Percentiles rank a stretch among this genome's conserved stretches.
phyloP scores from a whole-genome alignment of 2,888 invertebrate genomes.

The Phytoseiulus persimilis region DNA sequence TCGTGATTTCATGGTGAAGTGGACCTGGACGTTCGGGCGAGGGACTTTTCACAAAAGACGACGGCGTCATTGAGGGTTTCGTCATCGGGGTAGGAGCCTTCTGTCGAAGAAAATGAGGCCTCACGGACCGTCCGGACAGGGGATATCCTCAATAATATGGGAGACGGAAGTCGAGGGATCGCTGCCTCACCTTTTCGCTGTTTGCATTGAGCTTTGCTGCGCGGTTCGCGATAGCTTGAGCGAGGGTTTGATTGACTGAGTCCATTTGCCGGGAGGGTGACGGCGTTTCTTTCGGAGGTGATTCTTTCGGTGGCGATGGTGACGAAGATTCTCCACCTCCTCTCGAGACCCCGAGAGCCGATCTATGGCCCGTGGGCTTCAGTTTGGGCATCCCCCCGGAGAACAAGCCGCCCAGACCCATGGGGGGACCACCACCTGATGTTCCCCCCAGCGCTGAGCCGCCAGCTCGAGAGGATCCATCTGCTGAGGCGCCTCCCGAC shows the following conservation, averaged over 20 bases:
- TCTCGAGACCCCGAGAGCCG: constrained; percentile 16
- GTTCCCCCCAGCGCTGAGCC: background rate
- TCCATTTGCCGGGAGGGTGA: background rate
- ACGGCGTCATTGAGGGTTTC: background rate
- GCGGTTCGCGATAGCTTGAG: constrained; percentile 10
- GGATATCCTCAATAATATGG: too few species aligned
- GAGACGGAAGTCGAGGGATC: too few species aligned
- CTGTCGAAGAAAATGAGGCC: background rate
- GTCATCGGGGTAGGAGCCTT: background rate
- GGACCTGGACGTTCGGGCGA: constrained; percentile 20
- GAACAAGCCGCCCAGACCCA: constrained; percentile 27
- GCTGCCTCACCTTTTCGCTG: background rate
- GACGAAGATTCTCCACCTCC: background rate
- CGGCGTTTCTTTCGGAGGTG: background rate
- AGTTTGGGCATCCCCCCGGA: constrained; percentile 18
- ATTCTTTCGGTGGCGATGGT: constrained; percentile 18
- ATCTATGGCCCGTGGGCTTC: constrained; percentile 20
- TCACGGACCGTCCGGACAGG: background rate
- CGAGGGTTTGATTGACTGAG: background rate
- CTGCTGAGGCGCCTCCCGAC: background rate
- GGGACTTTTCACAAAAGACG: background rate
- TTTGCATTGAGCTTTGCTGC: constrained; percentile 17
- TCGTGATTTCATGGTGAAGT: background rate
- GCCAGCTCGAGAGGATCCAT: background rate
- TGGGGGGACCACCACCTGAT: background rate